Base-by-base conservation (phyloP, 2,888 invertebrate genomes). In the Agonopterix subpropinquella region DNA sequence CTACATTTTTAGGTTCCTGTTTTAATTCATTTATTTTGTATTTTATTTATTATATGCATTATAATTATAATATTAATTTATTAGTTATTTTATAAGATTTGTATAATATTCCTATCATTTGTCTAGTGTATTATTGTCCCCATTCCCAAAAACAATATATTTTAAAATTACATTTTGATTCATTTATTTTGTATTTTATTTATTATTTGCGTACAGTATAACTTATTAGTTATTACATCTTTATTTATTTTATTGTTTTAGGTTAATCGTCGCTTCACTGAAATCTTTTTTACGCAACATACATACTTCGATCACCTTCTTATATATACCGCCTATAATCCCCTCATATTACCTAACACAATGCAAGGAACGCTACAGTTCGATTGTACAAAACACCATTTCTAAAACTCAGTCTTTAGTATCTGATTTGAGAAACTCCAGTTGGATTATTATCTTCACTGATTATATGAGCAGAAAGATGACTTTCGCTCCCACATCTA, bases 391-490 rank as follows among this genome's bases (percentile, higher is more conserved):
- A 53, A 65, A 70, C 51, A 71, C 78, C 11, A 48, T 73, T 47
- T 60, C 66, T 8, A 72, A 61, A 58, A 68, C 72, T 54, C 69
- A 67, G 48, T 57, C 61, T 47, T 53, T 83, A 49, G 58, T 69
- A 28, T 62, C 71, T 49, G 55, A 66, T 46, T 44, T 81, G 10
- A 69, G 63, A 53, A 71, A 64, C 43, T 71, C 77, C 3, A 76
- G 73, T 58, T 88, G 87, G 87, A 72, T 85, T 36, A 57, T 77
- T 35, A 54, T 73, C 53, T 84, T 88, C 49, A 80, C 69, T 61
- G 75, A 83, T 48, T 88, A 88, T 53, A 87, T 88, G 84, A 77
- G 74, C 57, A 83, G 70, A 63, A 88, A 88, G 64, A 87, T 88
- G 82, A 77, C 74, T 47, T 87, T 87, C 53, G 69, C 82, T 47